These are phyloP conservation scores for Cryptotis parvus DNA, from an alignment of 2,113 vertebrate genomes.

Conservation along the genomic window DNA sequence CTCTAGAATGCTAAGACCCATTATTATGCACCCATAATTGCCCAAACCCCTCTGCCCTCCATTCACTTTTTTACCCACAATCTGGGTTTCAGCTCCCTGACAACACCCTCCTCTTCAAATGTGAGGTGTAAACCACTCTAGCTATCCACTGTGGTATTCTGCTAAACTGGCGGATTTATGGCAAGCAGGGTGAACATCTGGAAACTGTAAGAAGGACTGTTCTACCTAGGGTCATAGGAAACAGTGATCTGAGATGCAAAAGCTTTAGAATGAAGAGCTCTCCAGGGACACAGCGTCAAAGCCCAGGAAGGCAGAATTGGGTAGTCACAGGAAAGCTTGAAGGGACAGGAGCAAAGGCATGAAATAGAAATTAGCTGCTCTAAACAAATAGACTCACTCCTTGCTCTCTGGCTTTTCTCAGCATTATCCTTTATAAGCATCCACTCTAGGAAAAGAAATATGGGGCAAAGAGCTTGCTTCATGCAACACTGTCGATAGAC, in stretches of 20 bases:
- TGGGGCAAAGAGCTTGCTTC: neutral
- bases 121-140: neutral
- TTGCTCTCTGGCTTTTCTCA: neutral
- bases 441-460: neutral
- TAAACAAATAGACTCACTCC: neutral
- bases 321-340: neutral
- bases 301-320: neutral
- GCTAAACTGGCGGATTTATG: neutral
- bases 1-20: constrained; percentile 53
- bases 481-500: neutral
- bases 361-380: neutral
- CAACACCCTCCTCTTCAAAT: neutral
- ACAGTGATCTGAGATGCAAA: neutral
- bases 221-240: neutral
- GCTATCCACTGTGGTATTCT: neutral
- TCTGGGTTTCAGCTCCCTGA: neutral
- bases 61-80: neutral
- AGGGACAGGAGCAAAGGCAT: rapidly evolving
- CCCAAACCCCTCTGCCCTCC: constrained; percentile 36
- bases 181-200: neutral
- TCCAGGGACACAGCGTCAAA: neutral
- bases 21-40: constrained; percentile 66
- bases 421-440: neutral
- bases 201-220: neutral
- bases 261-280: neutral